Conservation (phyloP, 2,888 invertebrate species). For the Drosophila kokeensis region DNA sequence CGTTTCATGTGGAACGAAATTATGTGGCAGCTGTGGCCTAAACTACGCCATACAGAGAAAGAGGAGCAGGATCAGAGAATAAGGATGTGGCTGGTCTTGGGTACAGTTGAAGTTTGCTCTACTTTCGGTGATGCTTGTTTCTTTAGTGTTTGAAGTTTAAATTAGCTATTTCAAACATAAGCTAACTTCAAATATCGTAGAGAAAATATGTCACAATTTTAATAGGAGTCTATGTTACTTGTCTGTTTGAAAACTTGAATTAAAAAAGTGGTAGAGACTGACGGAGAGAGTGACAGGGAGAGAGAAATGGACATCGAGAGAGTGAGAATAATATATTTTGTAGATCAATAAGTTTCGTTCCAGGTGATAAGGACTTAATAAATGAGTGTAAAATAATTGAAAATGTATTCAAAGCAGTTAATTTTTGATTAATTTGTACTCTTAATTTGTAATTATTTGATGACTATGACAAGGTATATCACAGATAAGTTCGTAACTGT, state of each 20-base stretch:
- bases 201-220: not conserved
- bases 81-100: not conserved
- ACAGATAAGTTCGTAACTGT: not conserved
- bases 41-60: not conserved
- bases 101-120: not conserved
- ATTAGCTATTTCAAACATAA: slow-evolving; percentile 43
- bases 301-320: no score
- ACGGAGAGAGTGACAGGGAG: no score
- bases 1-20: slow-evolving; percentile 74
- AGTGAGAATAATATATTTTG: not conserved
- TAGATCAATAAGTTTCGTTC: not conserved
- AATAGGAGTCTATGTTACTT: not conserved
- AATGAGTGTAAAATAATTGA: not conserved
- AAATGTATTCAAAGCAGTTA: not conserved
- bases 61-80: not conserved
- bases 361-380: not conserved
- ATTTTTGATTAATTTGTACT: not conserved
- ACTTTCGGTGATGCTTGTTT: slow-evolving; percentile 26
- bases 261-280: not conserved
- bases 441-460: not conserved
- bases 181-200: slow-evolving; percentile 3
- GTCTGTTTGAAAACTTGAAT: not conserved
- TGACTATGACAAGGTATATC: no score
- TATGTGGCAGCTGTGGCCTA: slow-evolving; percentile 51
- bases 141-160: slow-evolving; percentile 49